A percentile compares a stretch with the other conserved stretches of the same genome.
Evolutionary conservation across 2,113 vertebrate genomes (phyloP).

Genomic region (Oryzias woworae): DNA sequence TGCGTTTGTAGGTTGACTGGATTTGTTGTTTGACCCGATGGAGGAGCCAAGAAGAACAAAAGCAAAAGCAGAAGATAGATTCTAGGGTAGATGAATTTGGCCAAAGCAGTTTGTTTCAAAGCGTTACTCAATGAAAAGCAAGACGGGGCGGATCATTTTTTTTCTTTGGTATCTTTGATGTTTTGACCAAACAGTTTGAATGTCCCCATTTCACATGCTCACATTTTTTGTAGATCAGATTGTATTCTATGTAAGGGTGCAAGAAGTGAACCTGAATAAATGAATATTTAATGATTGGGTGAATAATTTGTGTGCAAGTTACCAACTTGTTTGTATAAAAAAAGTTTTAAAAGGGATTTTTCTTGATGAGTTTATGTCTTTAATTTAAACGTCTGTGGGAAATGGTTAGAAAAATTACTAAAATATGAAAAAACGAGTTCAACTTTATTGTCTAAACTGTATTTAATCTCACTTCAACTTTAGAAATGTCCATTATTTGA

Average conservation of each 20-base stretch:
- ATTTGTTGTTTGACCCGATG: slow-evolving; percentile 31
- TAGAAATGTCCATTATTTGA: too few relatives aligned
- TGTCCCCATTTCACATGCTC: slow-evolving; percentile 60
- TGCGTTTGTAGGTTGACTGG: slow-evolving; percentile 37
- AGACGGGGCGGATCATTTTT: slow-evolving; percentile 46
- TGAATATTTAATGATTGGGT: slow-evolving; percentile 72
- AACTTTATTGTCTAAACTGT: too few relatives aligned
- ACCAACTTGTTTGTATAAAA: not conserved
- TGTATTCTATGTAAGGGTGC: slow-evolving; percentile 75
- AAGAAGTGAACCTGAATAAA: slow-evolving; percentile 73
- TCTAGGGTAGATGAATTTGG: slow-evolving; percentile 7
- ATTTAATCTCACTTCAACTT: too few relatives aligned
- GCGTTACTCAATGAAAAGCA: slow-evolving; percentile 35
- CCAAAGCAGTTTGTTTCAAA: not conserved
- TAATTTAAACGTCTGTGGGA: too few relatives aligned
- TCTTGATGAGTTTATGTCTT: too few relatives aligned
- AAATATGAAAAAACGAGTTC: too few relatives aligned
- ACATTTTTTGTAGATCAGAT: slow-evolving; percentile 70
- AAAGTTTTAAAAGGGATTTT: too few relatives aligned
- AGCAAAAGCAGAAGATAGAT: slow-evolving; percentile 8
- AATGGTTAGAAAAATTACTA: too few relatives aligned
- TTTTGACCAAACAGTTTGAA: slow-evolving; percentile 73
- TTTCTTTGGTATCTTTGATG: slow-evolving; percentile 56
- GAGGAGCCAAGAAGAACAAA: slow-evolving; percentile 25
- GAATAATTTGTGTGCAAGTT: slow-evolving; percentile 20